These are phyloP conservation scores for Melanostigma gelatinosum DNA, from an alignment of 2,113 vertebrate species.

Conservation along the genomic window DNA sequence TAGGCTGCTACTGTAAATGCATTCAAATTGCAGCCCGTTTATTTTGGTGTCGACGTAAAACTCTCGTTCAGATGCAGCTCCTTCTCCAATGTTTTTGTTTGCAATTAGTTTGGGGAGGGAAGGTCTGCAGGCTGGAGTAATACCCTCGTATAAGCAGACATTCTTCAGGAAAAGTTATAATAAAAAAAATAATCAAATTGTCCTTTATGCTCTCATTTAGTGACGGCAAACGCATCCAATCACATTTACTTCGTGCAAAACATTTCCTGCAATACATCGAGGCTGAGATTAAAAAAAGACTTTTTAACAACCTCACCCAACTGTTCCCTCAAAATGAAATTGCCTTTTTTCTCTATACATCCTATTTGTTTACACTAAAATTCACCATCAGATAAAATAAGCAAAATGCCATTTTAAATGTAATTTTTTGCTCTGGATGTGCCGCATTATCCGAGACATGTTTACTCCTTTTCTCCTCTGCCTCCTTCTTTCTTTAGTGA, in stretches of 20 bases:
- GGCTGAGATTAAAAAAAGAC: background rate
- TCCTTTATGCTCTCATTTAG: slow-evolving; percentile 4
- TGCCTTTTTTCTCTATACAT: background rate
- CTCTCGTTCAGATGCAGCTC: slow-evolving; percentile 1
- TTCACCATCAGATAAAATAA: background rate
- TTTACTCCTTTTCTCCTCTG: background rate
- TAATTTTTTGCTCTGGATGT: background rate
- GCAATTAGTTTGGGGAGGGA: background rate
- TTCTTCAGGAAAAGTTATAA: background rate
- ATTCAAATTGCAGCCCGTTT: slow-evolving; percentile 11
- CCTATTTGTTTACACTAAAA: slow-evolving; percentile 3
- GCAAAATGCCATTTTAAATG: background rate
- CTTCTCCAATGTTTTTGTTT: background rate
- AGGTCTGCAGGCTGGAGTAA: slow-evolving; percentile 1
- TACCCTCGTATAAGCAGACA: slow-evolving; percentile 1
- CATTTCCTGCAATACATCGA: background rate
- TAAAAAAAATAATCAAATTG: background rate
- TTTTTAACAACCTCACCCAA: background rate
- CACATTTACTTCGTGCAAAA: slow-evolving; percentile 7
- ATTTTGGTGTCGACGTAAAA: slow-evolving; percentile 25
- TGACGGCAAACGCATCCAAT: slow-evolving; percentile 25
- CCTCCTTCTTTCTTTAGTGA: background rate
- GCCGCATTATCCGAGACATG: slow-evolving; percentile 6
- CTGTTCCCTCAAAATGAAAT: background rate
- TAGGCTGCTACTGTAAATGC: slow-evolving; percentile 22